phyloP scores from a whole-genome alignment of 2,113 vertebrate genomes.

The Equus przewalskii region DNA sequence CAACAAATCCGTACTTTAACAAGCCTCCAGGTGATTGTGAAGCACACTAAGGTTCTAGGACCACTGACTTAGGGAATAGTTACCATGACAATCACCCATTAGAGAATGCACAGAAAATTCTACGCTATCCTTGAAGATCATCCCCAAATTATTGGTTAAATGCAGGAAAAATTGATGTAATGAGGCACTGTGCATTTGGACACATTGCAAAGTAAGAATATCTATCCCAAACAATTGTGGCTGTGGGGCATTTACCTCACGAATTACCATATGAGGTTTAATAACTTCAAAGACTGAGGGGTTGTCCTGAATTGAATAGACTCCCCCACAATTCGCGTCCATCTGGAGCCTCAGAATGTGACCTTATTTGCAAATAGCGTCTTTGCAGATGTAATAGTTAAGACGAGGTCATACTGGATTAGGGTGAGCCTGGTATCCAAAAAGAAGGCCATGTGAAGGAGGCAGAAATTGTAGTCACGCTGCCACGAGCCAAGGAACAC shows the following conservation, averaged over 20 bases:
- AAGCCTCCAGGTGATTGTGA: not conserved
- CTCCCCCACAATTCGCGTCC: not conserved
- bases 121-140: not conserved
- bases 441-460: not conserved
- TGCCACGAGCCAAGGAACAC: not conserved
- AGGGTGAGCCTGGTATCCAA: not conserved
- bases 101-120: not conserved
- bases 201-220: not conserved
- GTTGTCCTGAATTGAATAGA: not conserved
- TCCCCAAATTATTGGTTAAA: not conserved
- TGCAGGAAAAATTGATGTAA: not conserved
- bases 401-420: not conserved
- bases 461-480: not conserved
- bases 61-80: not conserved
- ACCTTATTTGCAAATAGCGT: not conserved
- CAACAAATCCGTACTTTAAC: slow-evolving; percentile 28
- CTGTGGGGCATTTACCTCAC: not conserved
- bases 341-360: not conserved
- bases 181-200: not conserved
- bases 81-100: not conserved
- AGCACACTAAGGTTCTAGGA: not conserved
- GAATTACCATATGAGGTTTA: not conserved
- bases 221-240: not conserved
- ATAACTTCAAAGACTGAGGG: not conserved
- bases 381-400: not conserved